phyloP scores from a whole-genome alignment of 2,113 vertebrate genomes.

The Heptranchias perlo region DNA sequence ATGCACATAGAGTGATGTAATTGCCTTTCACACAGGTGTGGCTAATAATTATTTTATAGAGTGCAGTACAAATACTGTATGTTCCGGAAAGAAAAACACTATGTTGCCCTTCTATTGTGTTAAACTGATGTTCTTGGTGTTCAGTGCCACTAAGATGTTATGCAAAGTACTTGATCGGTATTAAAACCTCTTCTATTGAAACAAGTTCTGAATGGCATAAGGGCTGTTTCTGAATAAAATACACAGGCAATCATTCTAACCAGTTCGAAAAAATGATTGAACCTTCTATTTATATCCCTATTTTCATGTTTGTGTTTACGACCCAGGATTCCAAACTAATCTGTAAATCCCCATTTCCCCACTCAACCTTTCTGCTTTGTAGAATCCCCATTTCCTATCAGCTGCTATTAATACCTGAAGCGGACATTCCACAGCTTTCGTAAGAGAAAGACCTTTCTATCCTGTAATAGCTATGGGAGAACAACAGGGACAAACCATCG shows the following conservation, averaged over 20 bases:
- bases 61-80: not conserved
- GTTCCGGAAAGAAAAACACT: no score
- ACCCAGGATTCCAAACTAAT: not conserved
- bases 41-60: not conserved
- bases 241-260: not conserved
- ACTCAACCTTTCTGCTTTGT: not conserved
- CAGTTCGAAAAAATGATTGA: no score
- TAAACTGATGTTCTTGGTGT: not conserved
- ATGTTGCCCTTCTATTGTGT: not conserved
- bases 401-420: not conserved
- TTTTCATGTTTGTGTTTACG: not conserved
- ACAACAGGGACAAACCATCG: no score
- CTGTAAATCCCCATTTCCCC: not conserved
- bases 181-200: not conserved
- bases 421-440: not conserved
- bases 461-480: not conserved
- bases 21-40: not conserved
- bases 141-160: not conserved
- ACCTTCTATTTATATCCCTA: not conserved
- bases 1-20: no score
- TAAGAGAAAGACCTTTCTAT: not conserved
- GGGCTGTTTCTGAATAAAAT: not conserved
- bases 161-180: not conserved
- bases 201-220: not conserved
- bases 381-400: not conserved